Base-by-base conservation (phyloP, 2,888 invertebrate genomes). In the Lithosia quadra region DNA sequence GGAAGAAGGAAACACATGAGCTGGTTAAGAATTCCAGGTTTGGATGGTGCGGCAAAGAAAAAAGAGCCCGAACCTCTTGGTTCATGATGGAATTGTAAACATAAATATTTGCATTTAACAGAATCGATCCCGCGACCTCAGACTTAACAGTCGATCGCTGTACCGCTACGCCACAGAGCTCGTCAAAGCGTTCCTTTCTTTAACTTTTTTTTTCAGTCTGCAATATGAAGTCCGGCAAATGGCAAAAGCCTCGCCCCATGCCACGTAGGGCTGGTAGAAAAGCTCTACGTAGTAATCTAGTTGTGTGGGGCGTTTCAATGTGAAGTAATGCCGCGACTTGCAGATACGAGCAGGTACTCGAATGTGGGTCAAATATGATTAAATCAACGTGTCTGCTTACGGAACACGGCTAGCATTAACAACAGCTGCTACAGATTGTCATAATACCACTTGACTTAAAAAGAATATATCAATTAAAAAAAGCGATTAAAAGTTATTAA, bases 401-500 rank as follows among this genome's bases (percentile, higher is more conserved):
- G 18, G n/a, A 49, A 49, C 49, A 10, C 18, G 18, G 0, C 49
- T 49, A 4, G 49, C n/a, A 8, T 39, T 18, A 60, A 22, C 36
- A 39, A 22, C 21, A 60, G 21, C 22, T 15, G 59, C 34, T 15
- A 24, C 39, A 36, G 60, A 59, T 13, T 39, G 9, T 60, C 22
- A 22, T 4, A 22, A 60, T 39, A 22, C 13, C 59, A 59, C 21
- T 33, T n/a, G 11, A 21, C 39, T 60, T 60, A 24, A 24, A 18
- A 39, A 21, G 43, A n/a, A 58, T 9, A n/a, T 34, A 56, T 24
- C 36, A 67, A 67, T 67, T 63, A 36, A 36, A 36, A 49, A 5
- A 36, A n/a, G 11, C 39, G 18, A 59, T 68, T 28, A 69, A 60
- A 61, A 69, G n/a, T 49, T 49, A 49, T 49, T 49, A 49, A 49